A percentile compares a stretch with the other conserved stretches of the same genome.
phyloP scores from a whole-genome alignment of 2,797 vertebrate genomes.

The Crax fasciolata region DNA sequence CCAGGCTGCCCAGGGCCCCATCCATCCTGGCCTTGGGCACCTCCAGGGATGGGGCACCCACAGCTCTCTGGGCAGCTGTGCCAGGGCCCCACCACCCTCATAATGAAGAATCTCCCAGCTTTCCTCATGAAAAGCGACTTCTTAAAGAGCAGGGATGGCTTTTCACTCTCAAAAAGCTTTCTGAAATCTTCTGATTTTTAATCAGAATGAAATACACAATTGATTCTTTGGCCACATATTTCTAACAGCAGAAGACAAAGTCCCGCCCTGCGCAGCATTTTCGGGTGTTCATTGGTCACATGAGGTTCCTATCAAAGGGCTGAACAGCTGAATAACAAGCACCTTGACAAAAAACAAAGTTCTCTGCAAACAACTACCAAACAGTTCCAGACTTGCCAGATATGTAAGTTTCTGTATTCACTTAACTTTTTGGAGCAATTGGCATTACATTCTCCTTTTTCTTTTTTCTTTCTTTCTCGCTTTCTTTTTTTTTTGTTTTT shows the following conservation, averaged over 20 bases:
- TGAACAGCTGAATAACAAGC: not conserved
- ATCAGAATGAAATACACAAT: not conserved
- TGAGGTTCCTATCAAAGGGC: not conserved
- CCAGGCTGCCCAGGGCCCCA: not conserved
- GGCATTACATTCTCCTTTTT: not conserved
- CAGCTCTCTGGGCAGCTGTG: not conserved
- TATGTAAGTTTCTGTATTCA: not conserved
- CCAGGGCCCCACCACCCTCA: not conserved
- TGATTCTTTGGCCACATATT: too few species aligned
- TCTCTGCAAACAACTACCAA: not conserved
- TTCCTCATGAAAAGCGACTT: not conserved
- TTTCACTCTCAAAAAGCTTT: not conserved
- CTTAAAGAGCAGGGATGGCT: not conserved
- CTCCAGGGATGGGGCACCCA: not conserved
- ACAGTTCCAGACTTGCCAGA: not conserved
- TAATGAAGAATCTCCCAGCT: not conserved
- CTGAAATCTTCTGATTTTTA: not conserved
- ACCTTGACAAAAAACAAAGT: not conserved
- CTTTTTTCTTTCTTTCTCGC: too few species aligned
- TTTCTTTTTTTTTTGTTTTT: not conserved
- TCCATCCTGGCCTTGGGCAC: not conserved
- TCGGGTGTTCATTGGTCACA: not conserved
- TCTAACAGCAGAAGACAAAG: not conserved
- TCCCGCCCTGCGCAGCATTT: not conserved
- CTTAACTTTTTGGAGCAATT: constrained; percentile 15